Percentiles rank a stretch among this genome's conserved stretches.
Evolutionary conservation across 2,888 invertebrate species (phyloP).

Genomic region (Odontothrips loti): DNA sequence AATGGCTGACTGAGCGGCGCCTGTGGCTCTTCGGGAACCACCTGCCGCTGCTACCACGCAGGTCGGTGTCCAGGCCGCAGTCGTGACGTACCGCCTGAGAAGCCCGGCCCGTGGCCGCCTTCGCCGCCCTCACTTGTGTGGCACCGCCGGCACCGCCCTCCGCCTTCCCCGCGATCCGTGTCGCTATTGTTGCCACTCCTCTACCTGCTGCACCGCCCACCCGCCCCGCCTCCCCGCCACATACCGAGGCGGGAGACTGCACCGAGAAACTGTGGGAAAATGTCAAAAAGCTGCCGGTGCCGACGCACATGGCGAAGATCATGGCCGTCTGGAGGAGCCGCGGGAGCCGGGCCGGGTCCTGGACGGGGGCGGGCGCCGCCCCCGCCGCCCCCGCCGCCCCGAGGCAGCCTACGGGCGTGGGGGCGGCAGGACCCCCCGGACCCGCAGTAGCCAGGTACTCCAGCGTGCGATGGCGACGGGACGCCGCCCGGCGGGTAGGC

Average conservation of each 20-base stretch:
- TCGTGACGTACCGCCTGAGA: no score
- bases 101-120: no score
- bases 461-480: not conserved
- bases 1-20: constrained; percentile 88
- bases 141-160: no score
- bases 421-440: not conserved
- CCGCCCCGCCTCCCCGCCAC: no score
- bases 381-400: no score
- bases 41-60: constrained; percentile 75
- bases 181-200: no score
- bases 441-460: not conserved
- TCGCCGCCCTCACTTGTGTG: no score
- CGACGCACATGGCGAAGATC: not conserved
- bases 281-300: not conserved
- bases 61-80: constrained; percentile 51
- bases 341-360: not conserved
- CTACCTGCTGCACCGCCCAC: no score
- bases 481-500: not conserved
- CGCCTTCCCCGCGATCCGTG: no score
- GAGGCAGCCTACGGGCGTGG: not conserved
- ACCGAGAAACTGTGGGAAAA: not conserved
- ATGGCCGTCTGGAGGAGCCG: not conserved
- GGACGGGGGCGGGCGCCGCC: not conserved
- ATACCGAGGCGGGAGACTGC: no score
- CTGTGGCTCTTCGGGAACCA: constrained; percentile 88